Evolutionary conservation across 2,113 vertebrate species (phyloP), one percentile per base, ranked within the genome.

Genomic region (Coreoperca whiteheadi): DNA sequence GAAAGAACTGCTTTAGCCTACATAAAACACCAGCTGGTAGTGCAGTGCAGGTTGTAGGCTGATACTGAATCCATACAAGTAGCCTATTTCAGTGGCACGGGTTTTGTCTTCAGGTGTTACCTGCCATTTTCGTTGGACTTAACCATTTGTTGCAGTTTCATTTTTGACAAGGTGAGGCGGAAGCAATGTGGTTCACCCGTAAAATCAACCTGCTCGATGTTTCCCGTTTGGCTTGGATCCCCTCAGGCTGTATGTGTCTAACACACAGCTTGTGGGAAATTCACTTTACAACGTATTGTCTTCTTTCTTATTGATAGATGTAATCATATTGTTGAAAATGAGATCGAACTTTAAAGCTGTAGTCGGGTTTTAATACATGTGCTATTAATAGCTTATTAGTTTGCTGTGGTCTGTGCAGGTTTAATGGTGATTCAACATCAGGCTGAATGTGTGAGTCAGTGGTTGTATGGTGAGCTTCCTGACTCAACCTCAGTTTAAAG

Each of bases 131-230:
- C 39, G 37, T 0, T 8, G 68, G 61, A 67, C 7, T 23, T 1
- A 68, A 73, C 8, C 21, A 60, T 69, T 61, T 77, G 53, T 63
- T 53, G 54, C 73, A 9, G 61, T 88, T 91, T 91, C 59, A 64
- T 73, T 79, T 79, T 32, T 71, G 75, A 74, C 84, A 86, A 94
- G 94, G 94, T 95, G 94, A 94, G 82, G 91, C 93, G 94, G 94
- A 95, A 95, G 90, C 77, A 34, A 86, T 61, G 68, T 48, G 78
- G 48, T 74, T 87, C 53, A 66, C 51, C 59, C 64, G 50, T 50
- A 67, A 75, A 81, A 79, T 75, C 72, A 57, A 88, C 81, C 91
- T 88, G 81, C 60, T 86, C 32, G 8, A 76, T 72, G 81, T 64
- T 87, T 82, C 82, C 84, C 75, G 57, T 83, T 86, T 85, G 70